phyloP scores from a whole-genome alignment of 2,797 vertebrate species.

The Otus scops region DNA sequence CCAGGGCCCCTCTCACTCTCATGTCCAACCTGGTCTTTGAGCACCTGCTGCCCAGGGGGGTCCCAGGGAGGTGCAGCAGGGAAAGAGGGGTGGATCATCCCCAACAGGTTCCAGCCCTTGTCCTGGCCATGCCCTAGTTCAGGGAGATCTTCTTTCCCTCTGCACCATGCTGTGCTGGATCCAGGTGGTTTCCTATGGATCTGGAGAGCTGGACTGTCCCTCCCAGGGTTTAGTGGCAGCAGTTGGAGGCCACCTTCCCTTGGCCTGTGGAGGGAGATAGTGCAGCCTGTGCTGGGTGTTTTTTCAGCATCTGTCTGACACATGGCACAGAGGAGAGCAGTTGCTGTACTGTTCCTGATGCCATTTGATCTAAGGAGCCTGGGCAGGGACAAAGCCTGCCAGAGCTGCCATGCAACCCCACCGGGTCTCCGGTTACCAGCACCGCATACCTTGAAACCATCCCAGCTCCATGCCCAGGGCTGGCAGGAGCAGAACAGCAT shows the following conservation, averaged over 20 bases:
- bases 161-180: accelerated
- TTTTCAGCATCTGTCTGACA: neutral
- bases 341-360: neutral
- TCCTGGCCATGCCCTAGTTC: neutral
- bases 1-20: accelerated
- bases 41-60: neutral
- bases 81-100: neutral
- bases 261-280: accelerated
- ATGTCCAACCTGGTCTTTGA: neutral
- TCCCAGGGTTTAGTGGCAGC: neutral
- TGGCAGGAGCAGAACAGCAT: neutral
- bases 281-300: neutral
- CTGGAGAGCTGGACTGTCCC: neutral
- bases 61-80: neutral
- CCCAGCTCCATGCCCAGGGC: neutral
- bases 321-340: neutral
- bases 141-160: neutral
- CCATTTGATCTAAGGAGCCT: neutral
- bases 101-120: neutral
- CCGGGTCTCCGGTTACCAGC: neutral
- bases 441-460: neutral
- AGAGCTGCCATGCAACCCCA: neutral
- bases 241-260: neutral
- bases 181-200: neutral
- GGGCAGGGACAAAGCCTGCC: neutral